Evolutionary conservation across 2,797 vertebrate genomes (phyloP).

Genomic region (Malurus leucopterus): DNA sequence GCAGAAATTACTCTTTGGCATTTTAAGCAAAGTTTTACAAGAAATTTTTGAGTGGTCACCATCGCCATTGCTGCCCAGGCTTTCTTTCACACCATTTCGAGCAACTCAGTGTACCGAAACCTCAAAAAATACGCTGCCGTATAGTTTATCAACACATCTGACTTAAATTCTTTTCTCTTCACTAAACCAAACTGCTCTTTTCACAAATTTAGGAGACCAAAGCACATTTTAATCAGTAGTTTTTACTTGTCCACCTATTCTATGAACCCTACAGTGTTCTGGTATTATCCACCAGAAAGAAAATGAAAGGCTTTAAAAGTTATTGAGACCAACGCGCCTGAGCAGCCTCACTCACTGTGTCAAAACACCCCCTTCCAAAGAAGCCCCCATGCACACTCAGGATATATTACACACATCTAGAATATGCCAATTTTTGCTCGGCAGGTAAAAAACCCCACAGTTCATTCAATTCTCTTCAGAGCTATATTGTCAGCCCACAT

Average conservation of each 20-base stretch:
- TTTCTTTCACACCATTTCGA: background rate
- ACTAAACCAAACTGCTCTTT: background rate
- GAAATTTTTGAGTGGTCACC: rapidly evolving
- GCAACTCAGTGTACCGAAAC: background rate
- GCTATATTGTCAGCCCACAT: slow-evolving; percentile 8
- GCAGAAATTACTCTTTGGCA: background rate
- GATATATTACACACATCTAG: background rate
- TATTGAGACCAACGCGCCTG: background rate
- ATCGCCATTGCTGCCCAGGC: rapidly evolving
- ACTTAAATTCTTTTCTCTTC: background rate
- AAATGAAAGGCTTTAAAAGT: background rate
- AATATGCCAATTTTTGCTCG: background rate
- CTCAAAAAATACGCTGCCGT: rapidly evolving
- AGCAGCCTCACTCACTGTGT: background rate
- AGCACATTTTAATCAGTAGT: background rate
- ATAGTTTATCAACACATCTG: background rate
- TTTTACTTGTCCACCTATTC: background rate
- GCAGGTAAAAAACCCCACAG: slow-evolving; percentile 29
- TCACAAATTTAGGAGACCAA: background rate
- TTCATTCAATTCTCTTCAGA: background rate
- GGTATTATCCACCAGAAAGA: background rate
- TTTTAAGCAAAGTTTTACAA: background rate
- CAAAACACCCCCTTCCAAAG: background rate
- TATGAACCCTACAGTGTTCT: rapidly evolving
- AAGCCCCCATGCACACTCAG: background rate